Evolutionary conservation across 2,113 vertebrate species (phyloP).

Genomic region (Agelaius tricolor): DNA sequence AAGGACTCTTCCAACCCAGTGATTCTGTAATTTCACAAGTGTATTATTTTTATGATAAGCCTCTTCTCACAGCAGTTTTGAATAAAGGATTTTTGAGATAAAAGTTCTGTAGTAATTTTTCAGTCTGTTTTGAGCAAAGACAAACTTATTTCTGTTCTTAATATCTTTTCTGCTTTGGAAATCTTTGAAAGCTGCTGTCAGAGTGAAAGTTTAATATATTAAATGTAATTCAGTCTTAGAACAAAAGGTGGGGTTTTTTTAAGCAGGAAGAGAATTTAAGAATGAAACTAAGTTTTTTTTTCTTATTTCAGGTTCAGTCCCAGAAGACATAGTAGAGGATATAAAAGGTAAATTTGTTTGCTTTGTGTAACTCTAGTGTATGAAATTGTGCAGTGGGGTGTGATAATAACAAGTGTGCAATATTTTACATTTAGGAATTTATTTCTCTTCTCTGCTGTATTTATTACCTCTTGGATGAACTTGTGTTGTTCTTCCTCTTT

Average conservation of each 20-base stretch:
- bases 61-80: background rate
- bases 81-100: background rate
- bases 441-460: background rate
- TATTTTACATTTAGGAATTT: background rate
- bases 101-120: background rate
- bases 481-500: background rate
- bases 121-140: background rate
- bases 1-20: background rate
- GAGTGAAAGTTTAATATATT: background rate
- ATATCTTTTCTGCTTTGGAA: background rate
- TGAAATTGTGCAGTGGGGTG: background rate
- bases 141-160: background rate
- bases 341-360: constrained; percentile 86
- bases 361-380: background rate
- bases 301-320: constrained; percentile 82
- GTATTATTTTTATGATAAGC: background rate
- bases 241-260: background rate
- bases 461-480: background rate
- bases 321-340: constrained; percentile 94
- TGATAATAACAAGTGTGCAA: background rate
- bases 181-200: background rate
- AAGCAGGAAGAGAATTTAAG: background rate
- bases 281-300: background rate
- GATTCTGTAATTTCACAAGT: background rate
- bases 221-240: background rate